phyloP scores from a whole-genome alignment of 2,797 vertebrate species.

The Sebastes minor region DNA sequence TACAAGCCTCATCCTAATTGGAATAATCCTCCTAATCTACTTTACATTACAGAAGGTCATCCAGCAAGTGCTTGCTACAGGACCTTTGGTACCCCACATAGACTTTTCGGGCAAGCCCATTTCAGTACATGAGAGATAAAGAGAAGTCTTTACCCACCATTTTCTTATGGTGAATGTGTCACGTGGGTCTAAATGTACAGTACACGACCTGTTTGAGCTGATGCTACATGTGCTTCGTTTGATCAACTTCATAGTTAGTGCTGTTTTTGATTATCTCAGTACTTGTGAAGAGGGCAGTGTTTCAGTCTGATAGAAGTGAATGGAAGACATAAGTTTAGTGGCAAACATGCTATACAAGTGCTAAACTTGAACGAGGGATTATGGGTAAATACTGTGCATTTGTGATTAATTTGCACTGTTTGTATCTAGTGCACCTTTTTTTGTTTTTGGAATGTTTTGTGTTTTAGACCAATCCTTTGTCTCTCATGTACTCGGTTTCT shows the following conservation, averaged over 20 bases:
- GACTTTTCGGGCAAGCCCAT: constrained; percentile 35
- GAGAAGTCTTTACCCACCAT: constrained; percentile 38
- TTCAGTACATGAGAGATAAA: constrained; percentile 74
- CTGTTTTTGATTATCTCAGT: constrained; percentile 59
- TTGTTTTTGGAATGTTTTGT: constrained; percentile 43
- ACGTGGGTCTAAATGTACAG: constrained; percentile 29
- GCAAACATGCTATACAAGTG: constrained; percentile 59
- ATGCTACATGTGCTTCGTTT: constrained; percentile 79
- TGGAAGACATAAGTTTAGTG: constrained; percentile 83
- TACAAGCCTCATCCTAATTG: constrained; percentile 37
- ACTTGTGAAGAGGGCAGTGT: constrained; percentile 66
- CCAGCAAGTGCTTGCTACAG: constrained; percentile 68
- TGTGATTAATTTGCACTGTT: constrained; percentile 28
- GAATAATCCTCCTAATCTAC: constrained; percentile 45
- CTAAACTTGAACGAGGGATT: constrained; percentile 47
- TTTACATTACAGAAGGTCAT: constrained; percentile 65
- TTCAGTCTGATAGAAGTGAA: constrained; percentile 70
- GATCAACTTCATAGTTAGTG: constrained; percentile 58
- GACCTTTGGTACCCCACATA: constrained; percentile 63
- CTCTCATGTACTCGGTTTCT: constrained; percentile 69
- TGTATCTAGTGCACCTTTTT: constrained; percentile 19
- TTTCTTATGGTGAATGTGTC: constrained; percentile 21
- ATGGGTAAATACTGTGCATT: constrained; percentile 17
- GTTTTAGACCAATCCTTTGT: constrained; percentile 62
- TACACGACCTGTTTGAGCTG: constrained; percentile 36